These are phyloP conservation scores for Cheilosia impressa DNA, from an alignment of 2,888 invertebrate species.

Conservation along the genomic window DNA sequence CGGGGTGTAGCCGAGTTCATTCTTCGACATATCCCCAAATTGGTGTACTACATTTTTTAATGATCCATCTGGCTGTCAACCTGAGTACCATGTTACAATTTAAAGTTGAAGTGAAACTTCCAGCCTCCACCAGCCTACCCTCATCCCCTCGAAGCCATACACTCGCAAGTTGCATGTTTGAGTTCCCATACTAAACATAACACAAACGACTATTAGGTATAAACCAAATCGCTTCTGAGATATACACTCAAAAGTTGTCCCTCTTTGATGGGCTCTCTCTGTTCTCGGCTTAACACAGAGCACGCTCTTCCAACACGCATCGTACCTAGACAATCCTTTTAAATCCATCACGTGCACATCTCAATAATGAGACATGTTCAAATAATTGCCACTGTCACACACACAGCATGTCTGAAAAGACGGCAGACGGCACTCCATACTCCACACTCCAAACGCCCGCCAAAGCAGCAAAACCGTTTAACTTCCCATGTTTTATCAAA, in stretches of 20 bases:
- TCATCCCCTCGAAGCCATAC: too few species aligned
- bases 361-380: slow-evolving; percentile 72
- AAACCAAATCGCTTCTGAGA: neutral
- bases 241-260: neutral
- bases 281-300: neutral
- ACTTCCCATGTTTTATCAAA: slow-evolving; percentile 67
- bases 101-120: too few species aligned
- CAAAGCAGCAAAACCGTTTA: slow-evolving; percentile 59
- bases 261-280: neutral
- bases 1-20: too few species aligned
- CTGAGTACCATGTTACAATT: too few species aligned
- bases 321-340: neutral
- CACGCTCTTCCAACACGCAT: neutral
- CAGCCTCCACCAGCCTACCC: too few species aligned
- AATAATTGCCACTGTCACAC: slow-evolving; percentile 71
- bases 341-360: slow-evolving; percentile 70
- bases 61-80: too few species aligned
- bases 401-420: slow-evolving; percentile 47
- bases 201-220: neutral
- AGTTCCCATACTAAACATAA: neutral
- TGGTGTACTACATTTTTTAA: too few species aligned
- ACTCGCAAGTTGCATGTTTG: too few species aligned
- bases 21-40: too few species aligned
- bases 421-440: neutral
- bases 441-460: neutral